A percentile compares a stretch with the other conserved stretches of the same genome.
Conservation (phyloP, 2,113 vertebrate species). For the rabbit (Oryctolagus cuniculus) region mOryCun1.1 NC_091442.1:42826501-42827000, state of each 20-base stretch:
- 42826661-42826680: not conserved
- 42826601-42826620: not conserved
- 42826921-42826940: not conserved
- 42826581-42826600: not conserved
- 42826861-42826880: not conserved
- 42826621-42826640: rapidly evolving
- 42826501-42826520: not conserved
- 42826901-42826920: not conserved
- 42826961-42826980: not conserved
- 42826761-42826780: conserved; percentile 4
- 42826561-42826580: not conserved
- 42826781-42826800: not conserved
- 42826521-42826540: not conserved
- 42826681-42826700: not conserved
- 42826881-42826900: not conserved
- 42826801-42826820: not conserved
- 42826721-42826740: not conserved
- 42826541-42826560: not conserved
- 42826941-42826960: not conserved
- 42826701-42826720: not conserved
- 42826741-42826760: conserved; percentile 66
- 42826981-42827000: not conserved
- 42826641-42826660: rapidly evolving
- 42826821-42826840: conserved; percentile 52
- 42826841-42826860: not conserved